Conservation (phyloP, 2,888 invertebrate genomes). For the Enoplolaimus lenunculus region DNA sequence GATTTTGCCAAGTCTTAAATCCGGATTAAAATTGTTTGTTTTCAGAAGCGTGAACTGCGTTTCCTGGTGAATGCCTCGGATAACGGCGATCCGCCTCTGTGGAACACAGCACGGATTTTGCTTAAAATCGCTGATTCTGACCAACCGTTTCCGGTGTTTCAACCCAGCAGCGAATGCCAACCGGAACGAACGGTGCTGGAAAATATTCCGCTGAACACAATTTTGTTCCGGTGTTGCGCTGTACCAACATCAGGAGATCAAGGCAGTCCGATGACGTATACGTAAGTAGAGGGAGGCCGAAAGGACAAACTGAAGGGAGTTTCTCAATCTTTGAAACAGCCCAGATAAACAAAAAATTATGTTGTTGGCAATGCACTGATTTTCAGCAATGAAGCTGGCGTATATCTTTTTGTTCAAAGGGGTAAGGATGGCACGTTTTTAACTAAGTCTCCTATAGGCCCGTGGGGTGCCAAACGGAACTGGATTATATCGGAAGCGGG, state of each 20-base stretch:
- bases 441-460: too few relatives aligned
- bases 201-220: slow-evolving; percentile 31
- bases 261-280: slow-evolving; percentile 30
- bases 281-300: slow-evolving; percentile 23
- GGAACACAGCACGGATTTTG: slow-evolving; percentile 60
- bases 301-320: too few relatives aligned
- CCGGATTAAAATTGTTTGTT: not conserved
- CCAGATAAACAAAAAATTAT: too few relatives aligned
- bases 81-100: slow-evolving; percentile 54
- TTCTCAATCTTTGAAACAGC: too few relatives aligned
- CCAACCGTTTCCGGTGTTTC: slow-evolving; percentile 45
- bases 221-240: slow-evolving; percentile 33
- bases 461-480: too few relatives aligned
- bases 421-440: too few relatives aligned
- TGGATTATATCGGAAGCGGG: too few relatives aligned
- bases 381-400: too few relatives aligned
- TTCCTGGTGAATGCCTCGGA: slow-evolving; percentile 64
- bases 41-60: slow-evolving; percentile 31
- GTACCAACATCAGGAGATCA: slow-evolving; percentile 26
- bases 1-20: too few relatives aligned
- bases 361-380: too few relatives aligned
- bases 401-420: too few relatives aligned
- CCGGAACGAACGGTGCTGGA: slow-evolving; percentile 29
- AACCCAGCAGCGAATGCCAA: slow-evolving; percentile 29
- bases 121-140: slow-evolving; percentile 73